Evolutionary conservation across 1,140 invertebrate genomes (phyloP).

Genomic region (Homarus americanus): DNA sequence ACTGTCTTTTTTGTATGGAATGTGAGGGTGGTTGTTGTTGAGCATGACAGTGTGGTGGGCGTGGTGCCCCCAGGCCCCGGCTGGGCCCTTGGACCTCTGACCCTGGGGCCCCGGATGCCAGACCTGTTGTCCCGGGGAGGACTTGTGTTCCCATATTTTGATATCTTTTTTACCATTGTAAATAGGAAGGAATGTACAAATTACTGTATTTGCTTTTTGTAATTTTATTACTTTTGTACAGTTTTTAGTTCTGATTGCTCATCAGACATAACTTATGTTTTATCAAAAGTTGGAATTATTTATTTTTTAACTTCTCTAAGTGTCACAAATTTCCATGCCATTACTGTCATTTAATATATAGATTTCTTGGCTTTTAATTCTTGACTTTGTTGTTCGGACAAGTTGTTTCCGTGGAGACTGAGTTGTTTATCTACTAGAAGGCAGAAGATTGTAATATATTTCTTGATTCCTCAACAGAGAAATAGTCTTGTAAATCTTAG

Average conservation of each 20-base stretch:
- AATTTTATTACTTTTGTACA: slow-evolving; percentile 73
- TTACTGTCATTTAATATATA: slow-evolving; percentile 33
- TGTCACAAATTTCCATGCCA: slow-evolving; percentile 56
- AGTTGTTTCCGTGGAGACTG: slow-evolving; percentile 26
- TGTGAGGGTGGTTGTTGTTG: slow-evolving; percentile 44
- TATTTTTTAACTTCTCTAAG: slow-evolving; percentile 53
- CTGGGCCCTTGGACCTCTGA: slow-evolving; percentile 8
- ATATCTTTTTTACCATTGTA: slow-evolving; percentile 73
- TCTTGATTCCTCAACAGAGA: slow-evolving; percentile 51
- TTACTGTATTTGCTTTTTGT: slow-evolving; percentile 72
- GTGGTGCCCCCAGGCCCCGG: slow-evolving; percentile 6
- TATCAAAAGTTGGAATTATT: slow-evolving; percentile 45
- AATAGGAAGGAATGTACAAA: slow-evolving; percentile 73
- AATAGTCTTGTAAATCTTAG: slow-evolving; percentile 73
- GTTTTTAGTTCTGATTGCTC: slow-evolving; percentile 48
- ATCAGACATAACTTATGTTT: slow-evolving; percentile 56
- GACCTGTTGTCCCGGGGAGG: slow-evolving; percentile 28
- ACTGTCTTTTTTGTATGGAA: slow-evolving; percentile 24
- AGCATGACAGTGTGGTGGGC: slow-evolving; percentile 10
- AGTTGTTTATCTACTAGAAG: slow-evolving; percentile 23
- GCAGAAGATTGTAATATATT: slow-evolving; percentile 57
- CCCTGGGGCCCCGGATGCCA: background rate
- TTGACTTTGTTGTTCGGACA: slow-evolving; percentile 38
- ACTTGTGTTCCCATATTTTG: slow-evolving; percentile 62
- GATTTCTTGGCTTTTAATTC: slow-evolving; percentile 43